Conservation (phyloP, 2,797 vertebrate genomes). For the Chloroceryle inda region DNA sequence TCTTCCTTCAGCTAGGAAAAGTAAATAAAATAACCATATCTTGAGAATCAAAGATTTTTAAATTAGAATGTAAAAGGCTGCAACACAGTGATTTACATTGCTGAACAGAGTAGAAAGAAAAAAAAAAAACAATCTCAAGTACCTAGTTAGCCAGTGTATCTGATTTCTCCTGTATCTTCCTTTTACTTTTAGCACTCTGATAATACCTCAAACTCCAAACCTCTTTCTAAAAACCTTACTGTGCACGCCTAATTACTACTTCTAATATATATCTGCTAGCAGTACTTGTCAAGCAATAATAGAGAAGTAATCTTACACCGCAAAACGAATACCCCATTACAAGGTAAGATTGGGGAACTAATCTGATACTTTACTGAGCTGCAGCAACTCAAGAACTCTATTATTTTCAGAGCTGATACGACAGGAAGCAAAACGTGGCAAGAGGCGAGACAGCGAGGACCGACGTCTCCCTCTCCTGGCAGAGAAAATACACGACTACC, state of each 20-base stretch:
- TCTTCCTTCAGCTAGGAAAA: constrained; percentile 78
- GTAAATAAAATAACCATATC: fast-evolving
- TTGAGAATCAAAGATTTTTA: not conserved
- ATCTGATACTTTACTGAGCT: not conserved
- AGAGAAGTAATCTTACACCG: not conserved
- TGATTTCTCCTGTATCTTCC: not conserved
- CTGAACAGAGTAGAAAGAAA: not conserved
- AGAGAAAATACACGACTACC: fast-evolving
- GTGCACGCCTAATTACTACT: not conserved
- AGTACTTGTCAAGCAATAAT: not conserved
- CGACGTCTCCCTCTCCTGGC: not conserved
- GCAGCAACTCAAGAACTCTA: not conserved
- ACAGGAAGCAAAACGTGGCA: not conserved
- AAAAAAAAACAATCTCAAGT: not conserved
- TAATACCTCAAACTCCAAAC: not conserved
- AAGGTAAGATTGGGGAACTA: not conserved
- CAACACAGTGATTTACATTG: not conserved
- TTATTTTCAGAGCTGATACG: not conserved
- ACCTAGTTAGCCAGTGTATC: not conserved
- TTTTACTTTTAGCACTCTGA: not conserved
- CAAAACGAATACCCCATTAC: not conserved
- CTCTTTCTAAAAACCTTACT: not conserved
- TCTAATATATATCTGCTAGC: not conserved
- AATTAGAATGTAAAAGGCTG: not conserved
- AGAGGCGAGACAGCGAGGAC: not conserved